Base-by-base conservation (phyloP, 2,888 invertebrate species). In the Drosophila maculinotata region DNA sequence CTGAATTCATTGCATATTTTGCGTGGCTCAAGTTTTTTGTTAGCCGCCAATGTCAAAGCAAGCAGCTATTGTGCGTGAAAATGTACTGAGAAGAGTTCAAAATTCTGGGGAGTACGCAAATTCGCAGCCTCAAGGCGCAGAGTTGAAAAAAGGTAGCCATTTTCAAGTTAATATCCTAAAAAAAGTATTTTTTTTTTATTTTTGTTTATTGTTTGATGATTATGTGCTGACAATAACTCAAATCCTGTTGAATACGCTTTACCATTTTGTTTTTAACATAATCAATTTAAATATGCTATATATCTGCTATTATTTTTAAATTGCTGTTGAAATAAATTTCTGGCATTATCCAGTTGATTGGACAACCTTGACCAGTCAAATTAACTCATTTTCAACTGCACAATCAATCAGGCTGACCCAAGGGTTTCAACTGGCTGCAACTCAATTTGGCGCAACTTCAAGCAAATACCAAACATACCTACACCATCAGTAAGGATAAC, bases 1-100 rank as follows among this genome's bases (percentile, higher is more conserved):
- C 69, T 41, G 63, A 74, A 74, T 84, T 69, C 84, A 57, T 53
- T 45, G 76, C 73, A 80, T 81, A 80, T 83, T 86, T 81, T 58
- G 62, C 68, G 63, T 67, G 31, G 62, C 41, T 51, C 31, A 58
- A 64, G 36, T 54, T 62, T 56, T 63, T 52, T 15, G 30, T 30
- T 28, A n/a, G 14, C n/a, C 30, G 35, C 47, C 41, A 53, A 35
- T 48, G 31, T 36, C 45, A 25, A 68, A 69, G 64, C 47, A 62
- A 62, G 65, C 63, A 66, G 66, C 53, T 82, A 79, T 76, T 82
- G 58, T 68, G 68, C 58, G 63, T 76, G 52, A 68, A 82, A 85
- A 78, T 51, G 26, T 31, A 28, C 23, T 23, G 41, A 12, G 26
- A 36, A 28, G 36, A 70, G 49, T 56, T 54, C 17, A 31, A 52